Percentiles rank a stretch among this genome's conserved stretches.
Conservation (phyloP, 2,888 invertebrate genomes). For the Nesidiocoris tenuis region DNA sequence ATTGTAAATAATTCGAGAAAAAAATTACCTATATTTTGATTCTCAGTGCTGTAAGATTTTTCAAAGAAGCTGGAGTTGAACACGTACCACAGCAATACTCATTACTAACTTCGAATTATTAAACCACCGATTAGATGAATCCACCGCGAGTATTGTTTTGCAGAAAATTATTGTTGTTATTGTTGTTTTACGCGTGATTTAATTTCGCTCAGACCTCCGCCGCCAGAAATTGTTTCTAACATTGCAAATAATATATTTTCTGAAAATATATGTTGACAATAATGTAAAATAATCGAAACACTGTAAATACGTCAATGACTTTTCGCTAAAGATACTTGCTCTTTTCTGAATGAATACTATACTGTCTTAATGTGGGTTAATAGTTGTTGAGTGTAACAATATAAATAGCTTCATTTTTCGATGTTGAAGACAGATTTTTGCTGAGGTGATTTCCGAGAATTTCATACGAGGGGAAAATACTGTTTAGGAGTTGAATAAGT, state of each 20-base stretch:
- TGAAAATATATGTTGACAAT: slow-evolving; percentile 20
- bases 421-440: not conserved
- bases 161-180: too few relatives aligned
- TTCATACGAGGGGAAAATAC: not conserved
- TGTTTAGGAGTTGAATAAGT: slow-evolving; percentile 20
- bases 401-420: not conserved
- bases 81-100: not conserved
- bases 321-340: slow-evolving; percentile 5
- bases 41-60: slow-evolving; percentile 1
- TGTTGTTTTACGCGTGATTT: too few relatives aligned
- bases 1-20: not conserved
- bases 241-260: slow-evolving; percentile 17
- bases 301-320: slow-evolving; percentile 7
- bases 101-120: not conserved
- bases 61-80: not conserved
- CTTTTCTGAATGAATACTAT: not conserved
- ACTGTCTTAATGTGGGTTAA: not conserved
- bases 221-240: not conserved
- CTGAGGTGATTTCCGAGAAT: not conserved
- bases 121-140: not conserved
- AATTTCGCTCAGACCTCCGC: not conserved
- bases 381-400: not conserved
- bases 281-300: not conserved
- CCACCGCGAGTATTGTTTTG: not conserved
- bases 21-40: not conserved